These are phyloP conservation scores for Apamea crenata DNA, from an alignment of 2,888 invertebrate genomes.

Conservation along the genomic window DNA sequence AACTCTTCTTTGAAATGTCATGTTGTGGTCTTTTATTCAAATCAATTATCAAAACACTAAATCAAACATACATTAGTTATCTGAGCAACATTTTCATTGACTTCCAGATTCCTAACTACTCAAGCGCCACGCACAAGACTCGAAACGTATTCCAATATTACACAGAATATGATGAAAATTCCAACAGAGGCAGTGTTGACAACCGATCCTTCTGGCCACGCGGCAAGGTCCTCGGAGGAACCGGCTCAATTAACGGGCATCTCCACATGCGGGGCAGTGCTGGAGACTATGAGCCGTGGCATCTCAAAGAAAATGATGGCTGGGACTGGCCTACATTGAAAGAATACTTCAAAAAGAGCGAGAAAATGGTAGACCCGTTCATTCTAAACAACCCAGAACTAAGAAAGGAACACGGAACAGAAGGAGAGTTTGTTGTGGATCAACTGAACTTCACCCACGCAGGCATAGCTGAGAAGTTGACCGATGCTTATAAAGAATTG, in stretches of 20 bases:
- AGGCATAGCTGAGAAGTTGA: constrained; percentile 79
- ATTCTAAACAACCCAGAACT: constrained; percentile 82
- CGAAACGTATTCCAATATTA: constrained; percentile 81
- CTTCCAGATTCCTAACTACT: constrained; percentile 84
- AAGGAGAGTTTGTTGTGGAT: constrained; percentile 88
- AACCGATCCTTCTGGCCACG: constrained; percentile 85
- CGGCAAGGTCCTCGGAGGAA: constrained; percentile 84
- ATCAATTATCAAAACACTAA: not conserved
- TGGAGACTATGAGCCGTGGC: constrained; percentile 84
- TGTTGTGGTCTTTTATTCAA: not conserved
- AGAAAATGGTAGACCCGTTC: constrained; percentile 82
- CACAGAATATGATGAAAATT: constrained; percentile 79
- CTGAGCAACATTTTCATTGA: not conserved
- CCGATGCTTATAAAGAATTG: constrained; percentile 86
- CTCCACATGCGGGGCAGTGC: constrained; percentile 84
- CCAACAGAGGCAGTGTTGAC: constrained; percentile 75
- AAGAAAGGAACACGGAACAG: constrained; percentile 83
- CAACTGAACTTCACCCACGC: constrained; percentile 84
- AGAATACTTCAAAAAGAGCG: constrained; percentile 85
- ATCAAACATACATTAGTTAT: not conserved
- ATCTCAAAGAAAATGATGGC: constrained; percentile 77
- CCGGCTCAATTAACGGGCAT: constrained; percentile 85
- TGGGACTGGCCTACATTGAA: constrained; percentile 85
- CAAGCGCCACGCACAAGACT: constrained; percentile 77
- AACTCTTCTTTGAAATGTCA: not conserved